A percentile compares a stretch with the other conserved stretches of the same genome.
Conservation (phyloP, 2,113 vertebrate genomes). For the Apus apus region DNA sequence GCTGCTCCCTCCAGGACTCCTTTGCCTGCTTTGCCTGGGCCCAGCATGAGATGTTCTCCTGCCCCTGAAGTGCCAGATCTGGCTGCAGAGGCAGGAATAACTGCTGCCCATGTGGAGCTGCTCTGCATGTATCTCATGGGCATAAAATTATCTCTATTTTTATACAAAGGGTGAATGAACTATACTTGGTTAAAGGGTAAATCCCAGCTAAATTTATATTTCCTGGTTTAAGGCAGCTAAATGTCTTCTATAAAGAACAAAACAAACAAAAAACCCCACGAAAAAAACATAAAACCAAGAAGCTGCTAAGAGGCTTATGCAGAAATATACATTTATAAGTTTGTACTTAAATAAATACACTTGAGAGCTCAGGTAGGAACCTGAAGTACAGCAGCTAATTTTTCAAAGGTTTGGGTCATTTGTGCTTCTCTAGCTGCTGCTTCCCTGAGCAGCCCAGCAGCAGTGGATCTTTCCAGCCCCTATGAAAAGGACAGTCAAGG, state of each 20-base stretch:
- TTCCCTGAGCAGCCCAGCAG: fast-evolving
- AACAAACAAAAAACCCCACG: no score
- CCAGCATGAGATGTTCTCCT: not conserved
- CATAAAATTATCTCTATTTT: conserved; percentile 57
- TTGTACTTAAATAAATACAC: not conserved
- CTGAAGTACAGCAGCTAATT: not conserved
- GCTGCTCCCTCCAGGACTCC: not conserved
- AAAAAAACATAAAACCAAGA: no score
- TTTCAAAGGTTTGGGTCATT: not conserved
- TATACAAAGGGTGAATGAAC: conserved; percentile 11
- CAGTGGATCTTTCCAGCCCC: not conserved
- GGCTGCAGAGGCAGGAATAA: not conserved
- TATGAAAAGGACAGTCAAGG: fast-evolving
- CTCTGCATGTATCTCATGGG: not conserved
- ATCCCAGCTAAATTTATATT: conserved; percentile 64
- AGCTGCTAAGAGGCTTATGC: not conserved
- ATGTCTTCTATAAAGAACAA: not conserved
- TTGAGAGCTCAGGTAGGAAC: not conserved
- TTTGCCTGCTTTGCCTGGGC: fast-evolving
- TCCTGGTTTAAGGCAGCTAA: conserved; percentile 37
- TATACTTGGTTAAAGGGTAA: conserved; percentile 13
- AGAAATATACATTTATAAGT: not conserved
- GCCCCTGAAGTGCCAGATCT: not conserved
- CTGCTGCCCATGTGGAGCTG: not conserved
- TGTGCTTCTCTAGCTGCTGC: fast-evolving